phyloP scores from a whole-genome alignment of 2,113 vertebrate species.

The Physeter macrocephalus region DNA sequence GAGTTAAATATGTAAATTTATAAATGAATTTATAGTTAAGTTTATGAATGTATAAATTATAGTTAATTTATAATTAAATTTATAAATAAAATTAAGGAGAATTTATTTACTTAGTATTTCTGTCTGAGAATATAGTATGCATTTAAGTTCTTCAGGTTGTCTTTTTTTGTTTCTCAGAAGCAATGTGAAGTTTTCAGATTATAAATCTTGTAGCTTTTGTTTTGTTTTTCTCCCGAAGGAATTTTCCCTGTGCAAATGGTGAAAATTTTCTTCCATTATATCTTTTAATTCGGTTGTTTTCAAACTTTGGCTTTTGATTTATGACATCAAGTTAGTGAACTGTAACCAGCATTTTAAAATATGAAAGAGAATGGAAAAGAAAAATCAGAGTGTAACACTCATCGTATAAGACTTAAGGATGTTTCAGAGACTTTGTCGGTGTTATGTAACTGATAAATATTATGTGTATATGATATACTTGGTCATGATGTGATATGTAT shows the following conservation, averaged over 20 bases:
- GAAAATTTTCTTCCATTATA: not conserved
- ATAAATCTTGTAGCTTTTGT: not conserved
- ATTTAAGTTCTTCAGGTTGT: not conserved
- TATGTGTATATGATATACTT: not conserved
- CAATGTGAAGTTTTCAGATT: not conserved
- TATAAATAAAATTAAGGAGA: not conserved
- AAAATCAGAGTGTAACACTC: not conserved
- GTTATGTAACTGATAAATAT: not conserved
- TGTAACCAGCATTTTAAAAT: constrained; percentile 18
- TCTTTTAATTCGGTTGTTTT: not conserved
- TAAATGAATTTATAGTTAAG: not conserved
- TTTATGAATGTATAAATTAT: not conserved
- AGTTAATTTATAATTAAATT: not conserved
- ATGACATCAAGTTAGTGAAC: not conserved
- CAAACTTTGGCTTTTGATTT: not conserved
- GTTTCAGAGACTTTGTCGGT: not conserved
- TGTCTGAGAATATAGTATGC: not conserved
- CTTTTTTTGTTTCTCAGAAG: constrained; percentile 1
- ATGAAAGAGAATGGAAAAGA: not conserved
- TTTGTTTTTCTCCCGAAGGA: not conserved
- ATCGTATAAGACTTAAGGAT: not conserved
- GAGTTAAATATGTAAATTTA: not conserved
- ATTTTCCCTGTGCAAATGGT: not conserved
- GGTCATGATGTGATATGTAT: not conserved
- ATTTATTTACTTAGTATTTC: constrained; percentile 19